Evolutionary conservation across 2,888 invertebrate genomes (phyloP).

Genomic region (Heliconius charithonia): DNA sequence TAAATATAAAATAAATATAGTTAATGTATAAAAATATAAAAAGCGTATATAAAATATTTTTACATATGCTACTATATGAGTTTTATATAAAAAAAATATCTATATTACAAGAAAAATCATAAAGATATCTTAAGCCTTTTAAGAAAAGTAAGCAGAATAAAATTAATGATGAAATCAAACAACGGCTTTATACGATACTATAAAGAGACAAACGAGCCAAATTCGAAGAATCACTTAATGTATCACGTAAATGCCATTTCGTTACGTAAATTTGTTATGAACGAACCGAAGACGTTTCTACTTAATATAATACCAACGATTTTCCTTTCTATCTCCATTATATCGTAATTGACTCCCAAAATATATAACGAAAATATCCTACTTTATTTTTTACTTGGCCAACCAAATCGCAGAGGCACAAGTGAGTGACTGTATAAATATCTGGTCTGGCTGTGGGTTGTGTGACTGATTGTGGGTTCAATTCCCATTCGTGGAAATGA

Average conservation of each 20-base stretch:
- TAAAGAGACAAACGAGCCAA: slow-evolving; percentile 5
- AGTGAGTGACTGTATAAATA: neutral
- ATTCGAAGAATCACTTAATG: slow-evolving; percentile 10
- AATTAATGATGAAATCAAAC: neutral
- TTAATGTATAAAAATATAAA: too few species aligned
- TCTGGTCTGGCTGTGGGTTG: neutral
- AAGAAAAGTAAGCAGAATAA: neutral
- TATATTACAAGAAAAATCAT: neutral
- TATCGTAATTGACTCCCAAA: slow-evolving; percentile 10
- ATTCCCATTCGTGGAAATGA: neutral
- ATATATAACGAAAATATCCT: neutral
- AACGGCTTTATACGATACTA: neutral
- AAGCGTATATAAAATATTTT: too few species aligned
- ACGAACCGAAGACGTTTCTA: neutral
- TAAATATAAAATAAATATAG: too few species aligned
- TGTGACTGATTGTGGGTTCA: neutral
- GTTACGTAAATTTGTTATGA: slow-evolving; percentile 18
- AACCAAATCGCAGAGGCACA: neutral
- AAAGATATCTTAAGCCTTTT: neutral
- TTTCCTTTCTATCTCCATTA: slow-evolving; percentile 15
- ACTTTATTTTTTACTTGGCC: neutral
- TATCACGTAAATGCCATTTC: slow-evolving; percentile 13
- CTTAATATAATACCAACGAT: slow-evolving; percentile 9
- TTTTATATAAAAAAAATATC: too few species aligned
- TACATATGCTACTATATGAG: too few species aligned